phyloP scores from a whole-genome alignment of 1,140 invertebrate species.

The Dendrolimus kikuchii region DNA sequence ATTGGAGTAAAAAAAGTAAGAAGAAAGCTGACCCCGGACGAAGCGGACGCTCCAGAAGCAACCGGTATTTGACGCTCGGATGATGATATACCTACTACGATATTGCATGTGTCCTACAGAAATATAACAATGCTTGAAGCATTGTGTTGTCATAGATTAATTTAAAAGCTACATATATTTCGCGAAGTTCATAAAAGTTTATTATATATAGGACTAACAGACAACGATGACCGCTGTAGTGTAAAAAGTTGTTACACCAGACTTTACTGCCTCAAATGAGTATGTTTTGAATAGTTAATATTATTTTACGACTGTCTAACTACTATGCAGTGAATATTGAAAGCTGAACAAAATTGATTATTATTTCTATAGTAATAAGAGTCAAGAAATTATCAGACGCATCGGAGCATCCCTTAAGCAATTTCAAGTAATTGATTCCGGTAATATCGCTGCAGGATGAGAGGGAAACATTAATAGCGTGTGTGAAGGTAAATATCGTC shows the following conservation, averaged over 20 bases:
- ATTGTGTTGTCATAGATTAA: constrained; percentile 23
- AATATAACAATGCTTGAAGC: no score
- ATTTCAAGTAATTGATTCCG: background rate
- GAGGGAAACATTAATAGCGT: no score
- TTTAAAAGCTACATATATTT: constrained; percentile 30
- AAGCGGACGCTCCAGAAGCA: no score
- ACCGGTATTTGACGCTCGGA: no score
- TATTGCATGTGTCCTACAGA: no score
- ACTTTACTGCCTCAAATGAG: constrained; percentile 12
- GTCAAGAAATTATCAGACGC: background rate
- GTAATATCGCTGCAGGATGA: no score
- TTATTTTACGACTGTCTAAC: constrained; percentile 4
- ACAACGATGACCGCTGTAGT: constrained; percentile 7
- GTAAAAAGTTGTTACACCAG: constrained; percentile 15
- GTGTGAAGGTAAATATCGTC: no score
- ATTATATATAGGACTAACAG: constrained; percentile 22
- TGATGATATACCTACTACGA: no score
- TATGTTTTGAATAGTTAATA: constrained; percentile 15
- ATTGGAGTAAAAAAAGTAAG: no score
- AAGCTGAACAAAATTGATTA: background rate
- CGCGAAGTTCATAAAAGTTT: constrained; percentile 27
- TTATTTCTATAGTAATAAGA: background rate
- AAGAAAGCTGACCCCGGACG: no score
- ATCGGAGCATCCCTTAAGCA: background rate
- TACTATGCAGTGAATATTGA: background rate